Evolutionary conservation across 2,888 invertebrate genomes (phyloP).

Genomic region (Heliconius charithonia): DNA sequence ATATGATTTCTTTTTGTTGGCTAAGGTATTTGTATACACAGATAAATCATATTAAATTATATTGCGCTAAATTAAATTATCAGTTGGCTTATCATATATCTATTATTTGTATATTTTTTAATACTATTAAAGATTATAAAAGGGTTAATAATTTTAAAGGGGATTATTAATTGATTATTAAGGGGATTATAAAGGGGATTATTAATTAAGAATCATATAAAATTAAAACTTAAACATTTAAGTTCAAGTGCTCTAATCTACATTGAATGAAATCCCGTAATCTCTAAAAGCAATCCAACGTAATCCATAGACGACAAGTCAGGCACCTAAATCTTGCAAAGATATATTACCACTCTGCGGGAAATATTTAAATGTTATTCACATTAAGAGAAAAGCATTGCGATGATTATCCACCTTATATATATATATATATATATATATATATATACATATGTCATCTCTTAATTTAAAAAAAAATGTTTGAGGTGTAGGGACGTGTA

Average conservation of each 20-base stretch:
- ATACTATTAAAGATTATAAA: neutral
- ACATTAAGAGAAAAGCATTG: constrained; percentile 28
- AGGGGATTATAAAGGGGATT: too few species aligned
- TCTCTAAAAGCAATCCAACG: constrained; percentile 63
- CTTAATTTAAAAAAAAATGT: too few species aligned
- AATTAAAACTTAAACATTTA: constrained; percentile 10
- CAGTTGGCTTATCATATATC: neutral
- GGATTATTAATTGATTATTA: too few species aligned
- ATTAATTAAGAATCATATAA: constrained; percentile 1
- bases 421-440: too few species aligned
- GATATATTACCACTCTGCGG: constrained; percentile 54
- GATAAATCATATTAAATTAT: neutral
- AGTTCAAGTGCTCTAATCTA: constrained; percentile 33
- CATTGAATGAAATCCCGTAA: constrained; percentile 49
- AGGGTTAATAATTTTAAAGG: too few species aligned
- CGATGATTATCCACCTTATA: too few species aligned
- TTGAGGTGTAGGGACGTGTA: too few species aligned
- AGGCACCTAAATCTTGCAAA: constrained; percentile 64
- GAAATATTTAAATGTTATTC: constrained; percentile 39
- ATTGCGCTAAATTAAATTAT: neutral
- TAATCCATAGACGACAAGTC: constrained; percentile 60
- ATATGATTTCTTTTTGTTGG: neutral
- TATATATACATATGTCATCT: too few species aligned
- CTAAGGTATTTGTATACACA: neutral
- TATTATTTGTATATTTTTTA: too few species aligned